A percentile compares a stretch with the other conserved stretches of the same genome.
These are phyloP conservation scores for Sinocyclocheilus anshuiensis DNA, from an alignment of 2,113 vertebrate species.

Conservation along the genomic window DNA sequence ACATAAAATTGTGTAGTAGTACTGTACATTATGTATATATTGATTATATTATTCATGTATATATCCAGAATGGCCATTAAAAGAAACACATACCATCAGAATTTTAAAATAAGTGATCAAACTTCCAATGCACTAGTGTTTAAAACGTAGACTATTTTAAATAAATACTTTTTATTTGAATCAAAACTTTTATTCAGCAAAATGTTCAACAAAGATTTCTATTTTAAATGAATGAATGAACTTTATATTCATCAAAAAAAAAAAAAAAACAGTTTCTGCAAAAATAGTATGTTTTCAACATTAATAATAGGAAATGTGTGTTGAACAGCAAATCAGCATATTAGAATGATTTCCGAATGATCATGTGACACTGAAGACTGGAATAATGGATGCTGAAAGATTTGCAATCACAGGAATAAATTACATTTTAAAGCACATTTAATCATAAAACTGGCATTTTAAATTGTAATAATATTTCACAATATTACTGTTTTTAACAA, in stretches of 20 bases:
- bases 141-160: too few relatives aligned
- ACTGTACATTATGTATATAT: too few relatives aligned
- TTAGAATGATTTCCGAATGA: background rate
- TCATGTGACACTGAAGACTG: background rate
- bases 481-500: background rate
- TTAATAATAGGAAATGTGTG: background rate
- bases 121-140: background rate
- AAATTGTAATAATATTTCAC: background rate
- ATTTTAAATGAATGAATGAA: background rate
- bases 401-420: too few relatives aligned
- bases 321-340: background rate
- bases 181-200: too few relatives aligned
- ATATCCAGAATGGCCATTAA: background rate
- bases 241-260: background rate
- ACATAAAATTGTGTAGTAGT: too few relatives aligned
- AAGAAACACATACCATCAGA: background rate
- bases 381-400: background rate
- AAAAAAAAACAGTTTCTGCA: background rate
- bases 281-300: background rate
- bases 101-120: background rate
- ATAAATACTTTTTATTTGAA: too few relatives aligned
- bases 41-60: background rate
- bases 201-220: background rate
- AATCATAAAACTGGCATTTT: background rate
- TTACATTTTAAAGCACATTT: too few relatives aligned